phyloP scores from a whole-genome alignment of 2,113 vertebrate species.

The Catharus bicknelli region DNA sequence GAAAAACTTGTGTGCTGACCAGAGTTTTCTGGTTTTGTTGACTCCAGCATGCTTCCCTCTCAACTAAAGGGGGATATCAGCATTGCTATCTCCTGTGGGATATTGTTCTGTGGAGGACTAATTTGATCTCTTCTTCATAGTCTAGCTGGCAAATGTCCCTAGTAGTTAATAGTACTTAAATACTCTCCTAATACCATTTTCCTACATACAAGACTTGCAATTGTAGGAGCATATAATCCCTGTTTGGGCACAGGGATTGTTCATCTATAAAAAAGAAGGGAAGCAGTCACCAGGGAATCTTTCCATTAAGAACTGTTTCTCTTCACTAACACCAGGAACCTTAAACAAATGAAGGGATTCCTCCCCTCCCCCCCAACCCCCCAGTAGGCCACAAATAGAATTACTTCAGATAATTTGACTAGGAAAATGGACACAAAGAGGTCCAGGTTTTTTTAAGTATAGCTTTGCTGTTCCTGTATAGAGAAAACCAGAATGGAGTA shows the following conservation, averaged over 20 bases:
- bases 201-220: background rate
- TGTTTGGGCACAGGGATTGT: background rate
- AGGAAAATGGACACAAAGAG: background rate
- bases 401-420: background rate
- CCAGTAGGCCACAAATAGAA: fast-evolving
- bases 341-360: background rate
- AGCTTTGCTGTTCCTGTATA: background rate
- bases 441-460: background rate
- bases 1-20: background rate
- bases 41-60: background rate
- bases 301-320: background rate
- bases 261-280: background rate
- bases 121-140: background rate
- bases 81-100: background rate
- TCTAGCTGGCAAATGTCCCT: background rate
- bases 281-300: background rate
- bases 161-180: background rate
- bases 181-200: background rate
- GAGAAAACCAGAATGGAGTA: background rate
- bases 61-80: background rate
- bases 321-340: background rate
- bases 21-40: background rate
- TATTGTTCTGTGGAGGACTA: background rate
- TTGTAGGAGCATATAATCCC: background rate
- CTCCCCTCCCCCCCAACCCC: fast-evolving